These are phyloP conservation scores for Phasianus colchicus DNA, from an alignment of 2,113 vertebrate genomes.

Conservation along the genomic window DNA sequence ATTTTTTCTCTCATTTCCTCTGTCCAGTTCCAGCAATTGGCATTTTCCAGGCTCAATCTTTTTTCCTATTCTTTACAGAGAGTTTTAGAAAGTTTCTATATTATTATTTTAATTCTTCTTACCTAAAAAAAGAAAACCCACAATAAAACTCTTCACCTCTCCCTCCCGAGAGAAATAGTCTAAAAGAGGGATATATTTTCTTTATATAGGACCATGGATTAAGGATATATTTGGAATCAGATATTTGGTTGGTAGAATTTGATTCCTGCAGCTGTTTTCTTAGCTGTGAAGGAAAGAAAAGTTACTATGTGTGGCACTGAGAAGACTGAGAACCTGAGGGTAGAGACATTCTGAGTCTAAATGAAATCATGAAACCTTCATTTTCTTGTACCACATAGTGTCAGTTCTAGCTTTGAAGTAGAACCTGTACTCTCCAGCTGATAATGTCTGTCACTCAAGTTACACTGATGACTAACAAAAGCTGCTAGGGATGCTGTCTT, in stretches of 20 bases:
- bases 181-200: neutral
- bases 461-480: neutral
- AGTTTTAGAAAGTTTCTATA: neutral
- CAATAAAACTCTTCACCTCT: constrained; percentile 1
- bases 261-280: neutral
- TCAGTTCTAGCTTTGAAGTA: neutral
- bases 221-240: neutral
- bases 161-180: constrained; percentile 11
- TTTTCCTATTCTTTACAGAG: constrained; percentile 16
- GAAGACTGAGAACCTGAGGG: neutral
- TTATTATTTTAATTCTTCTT: constrained; percentile 19
- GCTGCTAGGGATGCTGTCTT: neutral
- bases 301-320: neutral
- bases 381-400: neutral
- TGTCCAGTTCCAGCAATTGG: neutral
- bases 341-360: neutral
- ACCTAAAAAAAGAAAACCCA: neutral
- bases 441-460: neutral
- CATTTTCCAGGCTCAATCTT: constrained; percentile 30
- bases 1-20: neutral
- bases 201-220: neutral
- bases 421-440: neutral
- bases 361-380: neutral
- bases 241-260: neutral
- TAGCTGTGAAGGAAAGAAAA: constrained; percentile 13